Conservation (phyloP, 2,888 invertebrate genomes). For the Anodontia alba region DNA sequence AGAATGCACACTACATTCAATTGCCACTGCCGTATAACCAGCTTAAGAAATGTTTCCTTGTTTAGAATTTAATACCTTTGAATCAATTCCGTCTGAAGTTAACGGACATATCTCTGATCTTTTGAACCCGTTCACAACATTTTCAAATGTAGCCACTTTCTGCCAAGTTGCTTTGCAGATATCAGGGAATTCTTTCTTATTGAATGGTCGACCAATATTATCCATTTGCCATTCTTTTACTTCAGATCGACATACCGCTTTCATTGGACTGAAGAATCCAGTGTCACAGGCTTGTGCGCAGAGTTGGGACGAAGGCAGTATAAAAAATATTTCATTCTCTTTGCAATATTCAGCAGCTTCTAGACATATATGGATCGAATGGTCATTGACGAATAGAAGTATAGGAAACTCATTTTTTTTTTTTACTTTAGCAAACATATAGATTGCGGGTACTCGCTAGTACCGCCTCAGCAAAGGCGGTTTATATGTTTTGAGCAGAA, state of each 20-base stretch:
- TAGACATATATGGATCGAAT: conserved; percentile 31
- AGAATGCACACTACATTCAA: neutral
- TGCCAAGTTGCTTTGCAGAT: conserved; percentile 43
- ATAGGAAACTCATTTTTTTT: conserved; percentile 26
- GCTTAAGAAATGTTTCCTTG: neutral
- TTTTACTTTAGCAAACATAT: neutral
- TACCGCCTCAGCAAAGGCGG: too few relatives aligned
- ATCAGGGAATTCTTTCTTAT: conserved; percentile 33
- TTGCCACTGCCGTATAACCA: neutral
- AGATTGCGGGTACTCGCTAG: too few relatives aligned
- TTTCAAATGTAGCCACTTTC: conserved; percentile 28
- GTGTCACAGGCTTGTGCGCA: conserved; percentile 41
- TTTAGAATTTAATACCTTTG: neutral
- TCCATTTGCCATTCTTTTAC: conserved; percentile 49
- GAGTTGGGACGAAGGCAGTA: conserved; percentile 47
- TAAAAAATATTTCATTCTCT: conserved; percentile 41
- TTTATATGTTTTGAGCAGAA: too few relatives aligned
- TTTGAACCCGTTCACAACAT: conserved; percentile 29
- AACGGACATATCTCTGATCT: conserved; percentile 49
- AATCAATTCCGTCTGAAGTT: conserved; percentile 25
- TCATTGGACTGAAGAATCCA: conserved; percentile 38
- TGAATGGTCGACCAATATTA: conserved; percentile 38
- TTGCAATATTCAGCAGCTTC: conserved; percentile 22
- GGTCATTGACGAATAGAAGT: conserved; percentile 44
- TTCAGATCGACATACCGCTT: conserved; percentile 38